Evolutionary conservation across 2,797 vertebrate species (phyloP), one percentile per base, ranked within the genome.

Genomic region (Betta splendens): DNA sequence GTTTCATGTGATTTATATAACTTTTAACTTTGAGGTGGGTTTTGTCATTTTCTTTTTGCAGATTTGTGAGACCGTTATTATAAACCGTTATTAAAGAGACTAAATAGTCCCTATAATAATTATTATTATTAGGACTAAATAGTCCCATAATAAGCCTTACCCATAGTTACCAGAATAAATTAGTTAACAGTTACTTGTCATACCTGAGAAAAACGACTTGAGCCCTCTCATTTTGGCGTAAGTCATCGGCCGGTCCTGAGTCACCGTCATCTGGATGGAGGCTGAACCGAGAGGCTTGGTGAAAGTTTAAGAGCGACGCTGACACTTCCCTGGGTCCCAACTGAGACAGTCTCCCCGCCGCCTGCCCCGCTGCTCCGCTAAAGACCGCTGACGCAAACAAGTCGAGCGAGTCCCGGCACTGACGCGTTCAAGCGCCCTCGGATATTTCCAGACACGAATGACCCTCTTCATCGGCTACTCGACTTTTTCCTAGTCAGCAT

Each of bases 141-240:
- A n/a, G n/a, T n/a, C n/a, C n/a, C n/a, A n/a, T n/a, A n/a, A n/a
- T n/a, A n/a, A n/a, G n/a, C n/a, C n/a, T n/a, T n/a, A n/a, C n/a
- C n/a, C n/a, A n/a, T n/a, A n/a, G n/a, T n/a, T n/a, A n/a, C n/a
- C n/a, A n/a, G n/a, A n/a, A n/a, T n/a, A n/a, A n/a, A n/a, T n/a
- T n/a, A n/a, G n/a, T n/a, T n/a, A n/a, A n/a, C 21, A n/a, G n/a
- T n/a, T 26, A 28, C 22, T 29, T 38, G 21, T 29, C 18, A 18
- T 53, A 92, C 92, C 90, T 59, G 91, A 87, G 49, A 93, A 81
- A 82, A 89, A 91, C 0, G 87, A 87, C 51, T 89, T 59, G 5
- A 93, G 56, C 11, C 85, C 79, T 42, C 84, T 91, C 89, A 92
- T 92, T 79, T 89, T 93, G 32, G 83, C 62, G 18, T 92, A 86